These are phyloP conservation scores for Spermophilus dauricus DNA, from an alignment of 2,113 vertebrate species.

Conservation along the genomic window DNA sequence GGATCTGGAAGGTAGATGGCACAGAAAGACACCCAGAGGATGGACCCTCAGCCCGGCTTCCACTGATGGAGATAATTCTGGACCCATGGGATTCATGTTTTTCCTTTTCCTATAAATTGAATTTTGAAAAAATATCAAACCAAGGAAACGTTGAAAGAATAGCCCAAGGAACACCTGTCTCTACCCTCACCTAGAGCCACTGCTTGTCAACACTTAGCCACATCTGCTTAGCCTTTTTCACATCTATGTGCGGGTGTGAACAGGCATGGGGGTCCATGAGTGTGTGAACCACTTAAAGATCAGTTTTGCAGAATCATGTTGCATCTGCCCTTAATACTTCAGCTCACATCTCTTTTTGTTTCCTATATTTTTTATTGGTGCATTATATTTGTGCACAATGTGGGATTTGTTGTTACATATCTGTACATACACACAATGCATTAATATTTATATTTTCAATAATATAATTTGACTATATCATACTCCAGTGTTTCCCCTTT, in stretches of 20 bases:
- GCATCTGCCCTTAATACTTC: neutral
- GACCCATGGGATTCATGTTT: neutral
- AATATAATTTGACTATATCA: too few species aligned
- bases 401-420: too few species aligned
- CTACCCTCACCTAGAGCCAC: neutral
- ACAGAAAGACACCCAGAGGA: neutral
- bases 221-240: neutral
- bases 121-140: constrained; percentile 29
- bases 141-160: neutral
- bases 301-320: too few species aligned
- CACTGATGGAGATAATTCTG: neutral
- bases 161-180: neutral
- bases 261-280: too few species aligned
- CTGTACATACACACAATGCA: too few species aligned
- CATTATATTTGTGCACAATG: too few species aligned
- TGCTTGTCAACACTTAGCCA: neutral
- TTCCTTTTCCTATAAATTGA: neutral
- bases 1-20: neutral
- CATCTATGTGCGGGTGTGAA: neutral
- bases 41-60: neutral
- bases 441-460: too few species aligned
- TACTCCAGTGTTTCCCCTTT: too few species aligned
- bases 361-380: too few species aligned
- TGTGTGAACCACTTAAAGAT: neutral
- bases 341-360: neutral